phyloP scores from a whole-genome alignment of 2,888 invertebrate genomes.

The Eudasyphora cyanicolor region DNA sequence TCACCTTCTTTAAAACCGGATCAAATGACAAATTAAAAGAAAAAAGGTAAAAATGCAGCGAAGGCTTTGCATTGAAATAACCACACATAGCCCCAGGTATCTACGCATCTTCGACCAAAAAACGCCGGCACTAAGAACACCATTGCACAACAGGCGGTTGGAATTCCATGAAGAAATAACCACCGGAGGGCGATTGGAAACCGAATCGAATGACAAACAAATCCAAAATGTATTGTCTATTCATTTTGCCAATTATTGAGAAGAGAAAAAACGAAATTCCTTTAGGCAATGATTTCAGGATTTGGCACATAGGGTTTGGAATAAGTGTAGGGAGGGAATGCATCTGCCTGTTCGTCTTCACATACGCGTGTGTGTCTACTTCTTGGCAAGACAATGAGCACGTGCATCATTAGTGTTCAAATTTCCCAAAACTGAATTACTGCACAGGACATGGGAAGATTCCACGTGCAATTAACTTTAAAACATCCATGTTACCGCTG shows the following conservation, averaged over 20 bases:
- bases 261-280: constrained; percentile 21
- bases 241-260: constrained; percentile 27
- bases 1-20: neutral
- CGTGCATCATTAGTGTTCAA: constrained; percentile 31
- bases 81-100: neutral
- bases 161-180: neutral
- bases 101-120: neutral
- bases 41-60: neutral
- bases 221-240: constrained; percentile 17
- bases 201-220: constrained; percentile 18
- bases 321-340: neutral
- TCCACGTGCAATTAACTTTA: neutral
- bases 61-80: neutral
- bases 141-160: constrained; percentile 10
- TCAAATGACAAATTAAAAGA: constrained; percentile 18
- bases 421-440: constrained; percentile 29
- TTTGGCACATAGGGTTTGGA: neutral
- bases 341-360: neutral
- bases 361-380: neutral
- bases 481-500: constrained; percentile 6
- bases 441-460: neutral
- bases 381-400: constrained; percentile 24
- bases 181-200: constrained; percentile 12
- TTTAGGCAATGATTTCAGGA: constrained; percentile 20
- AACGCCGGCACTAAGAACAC: neutral